phyloP scores from a whole-genome alignment of 2,888 invertebrate genomes.

The Morpho achilles region DNA sequence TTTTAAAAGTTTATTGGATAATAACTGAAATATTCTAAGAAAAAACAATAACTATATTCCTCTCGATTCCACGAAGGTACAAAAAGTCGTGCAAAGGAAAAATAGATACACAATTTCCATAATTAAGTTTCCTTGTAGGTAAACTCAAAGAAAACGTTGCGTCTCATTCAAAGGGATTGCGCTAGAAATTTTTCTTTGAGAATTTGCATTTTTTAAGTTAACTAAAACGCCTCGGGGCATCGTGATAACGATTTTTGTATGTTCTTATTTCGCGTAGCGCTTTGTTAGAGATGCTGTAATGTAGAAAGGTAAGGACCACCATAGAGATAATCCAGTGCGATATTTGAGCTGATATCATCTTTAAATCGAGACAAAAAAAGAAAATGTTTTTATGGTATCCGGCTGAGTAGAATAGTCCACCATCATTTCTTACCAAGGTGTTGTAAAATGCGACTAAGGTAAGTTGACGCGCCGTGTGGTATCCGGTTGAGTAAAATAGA shows the following conservation, averaged over 20 bases:
- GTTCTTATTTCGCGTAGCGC: background rate
- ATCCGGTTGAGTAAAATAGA: no score
- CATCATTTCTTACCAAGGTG: no score
- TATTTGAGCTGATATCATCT: no score
- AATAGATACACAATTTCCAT: conserved; percentile 29
- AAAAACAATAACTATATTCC: background rate
- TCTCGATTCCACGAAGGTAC: conserved; percentile 8
- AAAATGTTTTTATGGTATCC: no score
- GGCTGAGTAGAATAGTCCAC: no score
- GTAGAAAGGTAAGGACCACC: no score
- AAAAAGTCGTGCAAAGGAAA: conserved; percentile 18
- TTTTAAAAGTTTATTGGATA: background rate
- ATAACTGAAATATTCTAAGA: background rate
- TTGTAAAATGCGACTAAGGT: no score
- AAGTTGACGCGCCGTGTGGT: no score
- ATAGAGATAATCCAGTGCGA: no score
- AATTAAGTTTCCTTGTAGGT: conserved; percentile 33
- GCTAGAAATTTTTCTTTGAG: conserved; percentile 31
- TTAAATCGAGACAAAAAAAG: no score
- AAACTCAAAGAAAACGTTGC: conserved; percentile 30
- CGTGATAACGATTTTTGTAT: background rate
- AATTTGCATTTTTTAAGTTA: conserved; percentile 16
- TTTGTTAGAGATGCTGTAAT: no score
- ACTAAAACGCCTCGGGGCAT: conserved; percentile 14
- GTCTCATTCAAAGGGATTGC: conserved; percentile 30